Evolutionary conservation across 2,113 vertebrate genomes (phyloP).

Genomic region (Tupaia tana): DNA sequence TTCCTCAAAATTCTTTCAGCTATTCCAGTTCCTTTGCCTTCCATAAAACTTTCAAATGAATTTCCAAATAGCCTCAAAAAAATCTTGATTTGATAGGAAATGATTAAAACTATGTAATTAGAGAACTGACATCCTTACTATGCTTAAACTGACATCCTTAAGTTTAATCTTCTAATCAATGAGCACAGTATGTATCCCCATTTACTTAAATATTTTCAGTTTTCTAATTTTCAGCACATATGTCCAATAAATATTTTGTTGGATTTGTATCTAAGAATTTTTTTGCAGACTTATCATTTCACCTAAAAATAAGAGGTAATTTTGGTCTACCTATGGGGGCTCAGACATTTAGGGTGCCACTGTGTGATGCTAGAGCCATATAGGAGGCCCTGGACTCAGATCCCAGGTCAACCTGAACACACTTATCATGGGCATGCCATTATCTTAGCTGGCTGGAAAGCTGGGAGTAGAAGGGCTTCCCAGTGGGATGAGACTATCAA

Average conservation of each 20-base stretch:
- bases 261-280: background rate
- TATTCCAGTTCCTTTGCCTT: background rate
- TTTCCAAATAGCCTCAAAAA: background rate
- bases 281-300: background rate
- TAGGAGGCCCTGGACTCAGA: too few relatives aligned
- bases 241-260: background rate
- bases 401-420: too few relatives aligned
- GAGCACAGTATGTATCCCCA: background rate
- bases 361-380: too few relatives aligned
- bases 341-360: too few relatives aligned
- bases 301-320: background rate
- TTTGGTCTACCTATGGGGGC: too few relatives aligned
- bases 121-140: background rate
- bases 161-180: background rate
- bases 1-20: background rate
- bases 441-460: too few relatives aligned
- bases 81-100: background rate
- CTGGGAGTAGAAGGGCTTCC: too few relatives aligned
- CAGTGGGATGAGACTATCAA: too few relatives aligned
- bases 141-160: background rate
- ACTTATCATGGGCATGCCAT: too few relatives aligned
- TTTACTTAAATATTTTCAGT: constrained; percentile 27
- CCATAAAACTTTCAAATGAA: constrained; percentile 28
- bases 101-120: constrained; percentile 17
- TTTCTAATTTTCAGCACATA: background rate